A percentile compares a stretch with the other conserved stretches of the same genome.
These are phyloP conservation scores for Palythoa grandiflora DNA, from an alignment of 92 coral and sea anemone species.

Conservation along the genomic window DNA sequence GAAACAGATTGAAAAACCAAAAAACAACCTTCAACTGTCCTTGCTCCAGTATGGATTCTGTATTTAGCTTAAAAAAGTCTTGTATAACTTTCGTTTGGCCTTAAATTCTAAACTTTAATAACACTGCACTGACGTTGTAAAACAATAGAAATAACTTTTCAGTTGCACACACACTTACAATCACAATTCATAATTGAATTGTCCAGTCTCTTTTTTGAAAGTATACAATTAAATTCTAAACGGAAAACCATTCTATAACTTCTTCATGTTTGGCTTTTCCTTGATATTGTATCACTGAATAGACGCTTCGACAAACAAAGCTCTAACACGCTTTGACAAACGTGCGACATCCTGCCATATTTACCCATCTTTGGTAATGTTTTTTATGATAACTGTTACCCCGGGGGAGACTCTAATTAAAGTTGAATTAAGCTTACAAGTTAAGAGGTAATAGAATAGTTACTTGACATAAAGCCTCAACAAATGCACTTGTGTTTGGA, in stretches of 20 bases:
- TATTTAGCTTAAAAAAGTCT: neutral
- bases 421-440: no score
- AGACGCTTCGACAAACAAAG: constrained; percentile 4
- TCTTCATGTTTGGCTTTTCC: neutral
- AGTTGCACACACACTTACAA: no score
- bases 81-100: no score
- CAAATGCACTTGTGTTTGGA: no score
- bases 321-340: neutral
- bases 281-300: neutral
- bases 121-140: no score
- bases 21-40: neutral
- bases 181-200: neutral
- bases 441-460: no score
- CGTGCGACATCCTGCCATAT: neutral
- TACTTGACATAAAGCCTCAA: no score
- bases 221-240: neutral
- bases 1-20: neutral
- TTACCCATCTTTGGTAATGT: neutral
- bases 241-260: neutral
- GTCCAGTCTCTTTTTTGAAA: neutral
- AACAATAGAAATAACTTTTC: no score
- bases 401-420: no score
- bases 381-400: neutral
- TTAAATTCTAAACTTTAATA: no score
- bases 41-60: neutral